phyloP scores from a whole-genome alignment of 2,888 invertebrate genomes.

The Ariolimax columbianus region DNA sequence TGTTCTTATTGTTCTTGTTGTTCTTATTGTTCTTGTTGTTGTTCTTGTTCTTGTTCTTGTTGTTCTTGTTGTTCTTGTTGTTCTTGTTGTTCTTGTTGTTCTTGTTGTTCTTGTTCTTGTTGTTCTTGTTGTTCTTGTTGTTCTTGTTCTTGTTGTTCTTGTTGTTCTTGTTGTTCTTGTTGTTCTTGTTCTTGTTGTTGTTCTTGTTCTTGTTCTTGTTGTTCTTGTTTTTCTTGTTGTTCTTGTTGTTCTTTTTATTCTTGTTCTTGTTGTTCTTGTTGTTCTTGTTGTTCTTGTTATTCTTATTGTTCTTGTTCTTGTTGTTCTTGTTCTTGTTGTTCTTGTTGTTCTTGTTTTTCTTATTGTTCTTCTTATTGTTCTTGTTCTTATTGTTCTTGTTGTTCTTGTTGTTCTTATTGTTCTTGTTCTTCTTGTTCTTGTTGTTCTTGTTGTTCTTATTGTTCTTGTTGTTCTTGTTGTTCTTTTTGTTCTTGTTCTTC shows the following conservation, averaged over 20 bases:
- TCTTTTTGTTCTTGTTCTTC: too few relatives aligned
- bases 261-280: constrained; percentile 1
- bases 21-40: too few relatives aligned
- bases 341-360: too few relatives aligned
- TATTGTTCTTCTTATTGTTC: too few relatives aligned
- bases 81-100: not conserved
- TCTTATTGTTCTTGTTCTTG: not conserved
- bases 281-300: not conserved
- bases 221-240: too few relatives aligned
- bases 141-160: not conserved
- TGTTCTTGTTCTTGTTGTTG: not conserved
- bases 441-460: too few relatives aligned
- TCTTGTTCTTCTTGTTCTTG: too few relatives aligned
- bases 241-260: too few relatives aligned
- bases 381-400: too few relatives aligned
- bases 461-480: too few relatives aligned
- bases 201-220: constrained; percentile 1
- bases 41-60: not conserved
- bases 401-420: too few relatives aligned
- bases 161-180: not conserved
- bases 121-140: constrained; percentile 5
- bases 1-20: too few relatives aligned
- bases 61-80: not conserved
- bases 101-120: not conserved
- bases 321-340: constrained; percentile 1